Base-by-base conservation (phyloP, 2,797 vertebrate genomes). In the Darevskia mixta region DNA sequence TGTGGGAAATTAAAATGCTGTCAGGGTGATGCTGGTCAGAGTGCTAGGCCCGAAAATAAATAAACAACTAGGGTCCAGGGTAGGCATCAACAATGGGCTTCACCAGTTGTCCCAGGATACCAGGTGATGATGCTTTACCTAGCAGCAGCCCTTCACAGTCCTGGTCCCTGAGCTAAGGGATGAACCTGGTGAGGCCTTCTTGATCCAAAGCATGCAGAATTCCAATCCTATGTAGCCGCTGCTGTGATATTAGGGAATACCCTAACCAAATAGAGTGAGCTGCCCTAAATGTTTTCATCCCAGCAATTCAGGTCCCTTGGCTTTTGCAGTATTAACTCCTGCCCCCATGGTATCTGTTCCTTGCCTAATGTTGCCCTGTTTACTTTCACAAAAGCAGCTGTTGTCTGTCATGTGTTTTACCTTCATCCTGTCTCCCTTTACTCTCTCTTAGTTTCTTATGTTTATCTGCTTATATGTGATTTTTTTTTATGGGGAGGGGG, bases 401-500 rank as follows among this genome's bases (percentile, higher is more conserved):
- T n/a, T 87, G 23, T 11, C n/a, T 67, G 41, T 20, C 0, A 0
- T 49, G 32, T 18, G 6, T 61, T 64, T 32, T 64, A 13, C 27
- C 35, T 82, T 76, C 86, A 75, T 87, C 71, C n/a, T 69, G 9
- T 27, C 35, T 43, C 72, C 35, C 85, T 77, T 9, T 41, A 29
- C 13, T 29, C 64, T 38, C 69, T 55, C 41, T 38, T 84, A 18
- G 25, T 3, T 81, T 67, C 72, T 79, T 49, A 20, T n/a, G 61
- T 89, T 82, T 58, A 45, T 61, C 79, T 86, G 72, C 77, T 89
- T 89, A 86, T 45, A 69, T 49, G 27, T 67, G 78, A 66, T 64
- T 64, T 5, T 76, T n/a, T 64, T 81, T 81, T 23, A 2, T 11
- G 20, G 3, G 49, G 2, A 82, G 13, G 72, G 83, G 18, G 43